Conservation (phyloP, 2,888 invertebrate genomes). For the Trichopoda pennipes region DNA sequence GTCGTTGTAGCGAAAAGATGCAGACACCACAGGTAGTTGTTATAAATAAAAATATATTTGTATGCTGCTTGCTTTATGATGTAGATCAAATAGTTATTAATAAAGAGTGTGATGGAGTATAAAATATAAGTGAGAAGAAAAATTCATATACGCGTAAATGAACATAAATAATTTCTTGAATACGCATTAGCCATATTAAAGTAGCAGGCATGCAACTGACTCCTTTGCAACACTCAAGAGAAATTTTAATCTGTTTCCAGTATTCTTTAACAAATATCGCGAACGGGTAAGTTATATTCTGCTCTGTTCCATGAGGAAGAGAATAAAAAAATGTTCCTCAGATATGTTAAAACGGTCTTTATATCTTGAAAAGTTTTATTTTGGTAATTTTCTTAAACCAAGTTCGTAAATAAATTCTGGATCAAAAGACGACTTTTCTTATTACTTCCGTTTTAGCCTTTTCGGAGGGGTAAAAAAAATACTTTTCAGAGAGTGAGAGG, state of each 20-base stretch:
- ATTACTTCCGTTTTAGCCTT: too few species aligned
- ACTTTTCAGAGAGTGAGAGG: too few species aligned
- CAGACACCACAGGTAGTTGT: conserved; percentile 66
- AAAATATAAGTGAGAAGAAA: background rate
- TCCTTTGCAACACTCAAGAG: conserved; percentile 11
- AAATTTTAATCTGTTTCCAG: background rate
- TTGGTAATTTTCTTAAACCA: too few species aligned
- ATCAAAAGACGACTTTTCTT: too few species aligned
- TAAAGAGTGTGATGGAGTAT: conserved; percentile 12
- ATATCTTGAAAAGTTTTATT: too few species aligned
- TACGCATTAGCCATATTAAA: conserved; percentile 58
- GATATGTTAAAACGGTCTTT: too few species aligned
- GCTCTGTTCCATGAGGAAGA: too few species aligned
- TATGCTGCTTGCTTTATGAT: conserved; percentile 27
- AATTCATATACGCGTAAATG: conserved; percentile 48
- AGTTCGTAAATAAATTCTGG: too few species aligned
- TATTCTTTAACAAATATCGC: too few species aligned
- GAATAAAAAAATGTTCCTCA: too few species aligned
- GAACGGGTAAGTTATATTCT: too few species aligned
- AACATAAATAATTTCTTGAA: conserved; percentile 65
- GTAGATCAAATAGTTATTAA: conserved; percentile 41
- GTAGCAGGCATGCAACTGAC: conserved; percentile 11
- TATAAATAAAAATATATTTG: conserved; percentile 26
- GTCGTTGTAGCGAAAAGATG: conserved; percentile 15
- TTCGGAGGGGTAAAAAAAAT: too few species aligned